Base-by-base conservation (phyloP, 2,113 vertebrate genomes). In the Petroica traversi region DNA sequence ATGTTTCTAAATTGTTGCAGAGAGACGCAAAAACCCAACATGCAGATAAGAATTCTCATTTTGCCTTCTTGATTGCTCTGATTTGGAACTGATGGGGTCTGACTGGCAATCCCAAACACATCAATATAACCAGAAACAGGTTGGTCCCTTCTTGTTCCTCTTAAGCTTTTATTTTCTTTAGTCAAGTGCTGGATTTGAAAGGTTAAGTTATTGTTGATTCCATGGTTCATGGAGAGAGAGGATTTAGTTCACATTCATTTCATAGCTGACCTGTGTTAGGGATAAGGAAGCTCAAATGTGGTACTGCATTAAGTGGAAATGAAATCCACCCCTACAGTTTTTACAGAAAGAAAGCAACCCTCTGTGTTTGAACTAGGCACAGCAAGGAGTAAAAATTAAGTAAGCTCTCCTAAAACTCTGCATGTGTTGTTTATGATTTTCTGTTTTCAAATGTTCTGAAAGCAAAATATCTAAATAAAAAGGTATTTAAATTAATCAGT, bases 21-120 rank as follows among this genome's bases (percentile, higher is more conserved):
- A 92, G 62, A 85, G 57, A 81, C 81, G 76, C 76, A 93, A 73
- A 89, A 95, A 57, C 57, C 19, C 63, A 84, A 4, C 46, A 38
- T 57, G 83, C 19, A 84, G 83, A 86, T 71, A 84, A 87, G 64
- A 86, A 58, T 74, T 92, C 80, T 94, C 61, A 91, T 96, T 92
- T 89, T 0, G 0, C 31, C 68, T 91, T 73, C 57, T 72, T 84
- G 76, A 59, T 92, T 86, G 61, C 73, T 74, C 43, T 78, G 63
- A 63, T 81, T 95, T 78, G 48, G 28, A 86, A 18, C 48, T 84
- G 77, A 78, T 89, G 68, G 68, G 48, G 64, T 74, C 61, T 67
- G 68, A 55, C 46, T 77, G 28, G 57, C 82, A 87, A 75, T 86
- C n/a, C 59, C 61, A 84, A 79, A 75, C 40, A 72, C 64, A 34